phyloP scores from a whole-genome alignment of 2,888 invertebrate genomes.

The Artemia sp. region DNA sequence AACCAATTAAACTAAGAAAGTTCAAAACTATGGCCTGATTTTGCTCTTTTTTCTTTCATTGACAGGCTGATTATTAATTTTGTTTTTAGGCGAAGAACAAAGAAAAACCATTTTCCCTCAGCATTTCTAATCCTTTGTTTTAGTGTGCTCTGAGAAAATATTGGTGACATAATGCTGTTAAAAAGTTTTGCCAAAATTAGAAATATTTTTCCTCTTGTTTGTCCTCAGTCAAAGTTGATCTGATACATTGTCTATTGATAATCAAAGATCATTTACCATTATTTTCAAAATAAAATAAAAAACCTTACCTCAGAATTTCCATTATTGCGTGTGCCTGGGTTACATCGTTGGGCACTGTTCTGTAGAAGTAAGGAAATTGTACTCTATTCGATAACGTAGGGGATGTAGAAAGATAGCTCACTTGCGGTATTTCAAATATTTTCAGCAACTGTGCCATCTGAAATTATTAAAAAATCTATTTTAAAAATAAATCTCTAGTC shows the following conservation, averaged over 20 bases:
- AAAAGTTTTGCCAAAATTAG: conserved; percentile 16
- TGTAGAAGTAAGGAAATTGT: conserved; percentile 38
- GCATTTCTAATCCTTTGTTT: too few species aligned
- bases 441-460: conserved; percentile 38
- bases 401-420: conserved; percentile 41
- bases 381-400: conserved; percentile 38
- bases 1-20: too few species aligned
- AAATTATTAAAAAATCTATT: conserved; percentile 15
- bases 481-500: too few species aligned
- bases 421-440: conserved; percentile 39
- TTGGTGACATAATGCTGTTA: conserved; percentile 16
- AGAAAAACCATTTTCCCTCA: too few species aligned
- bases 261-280: not conserved
- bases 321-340: conserved; percentile 40
- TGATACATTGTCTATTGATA: not conserved
- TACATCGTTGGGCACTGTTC: conserved; percentile 41
- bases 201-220: not conserved
- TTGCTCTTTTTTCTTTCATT: too few species aligned
- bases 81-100: too few species aligned
- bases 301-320: conserved; percentile 37
- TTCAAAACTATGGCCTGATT: too few species aligned
- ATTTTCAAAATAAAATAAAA: not conserved
- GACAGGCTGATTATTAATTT: too few species aligned
- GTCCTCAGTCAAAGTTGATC: not conserved
- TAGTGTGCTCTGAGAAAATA: too few species aligned